Evolutionary conservation across 2,888 invertebrate genomes (phyloP), one percentile per base, ranked within the genome.

Genomic region (Pristionchus arcanus): DNA sequence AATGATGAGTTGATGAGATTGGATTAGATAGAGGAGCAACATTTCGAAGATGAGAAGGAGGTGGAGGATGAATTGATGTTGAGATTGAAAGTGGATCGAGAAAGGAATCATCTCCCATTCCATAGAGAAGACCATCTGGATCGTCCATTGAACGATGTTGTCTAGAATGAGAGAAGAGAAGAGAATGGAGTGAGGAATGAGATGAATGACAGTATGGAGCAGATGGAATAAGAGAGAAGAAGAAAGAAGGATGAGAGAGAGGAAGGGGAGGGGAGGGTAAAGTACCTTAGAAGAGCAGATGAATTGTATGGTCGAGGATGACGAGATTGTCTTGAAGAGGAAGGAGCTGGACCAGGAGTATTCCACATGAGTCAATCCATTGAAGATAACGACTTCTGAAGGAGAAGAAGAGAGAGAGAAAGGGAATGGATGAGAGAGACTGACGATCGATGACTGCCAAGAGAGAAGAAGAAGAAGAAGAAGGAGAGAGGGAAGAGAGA

Each of bases 81-180:
- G 92, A 92, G 15, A 92, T 91, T 11, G 63, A 83, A 15, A 89
- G 83, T 28, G 89, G 90, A 53, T 66, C 68, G n/a, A 83, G 37
- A 63, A 81, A 42, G 66, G 87, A 59, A 83, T 16, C 85, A 84
- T 85, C 77, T 68, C 87, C 86, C 37, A 89, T 13, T 28, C 89
- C 89, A 68, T 85, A 63, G 4, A 84, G 21, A 42, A 84, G 21
- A 42, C 63, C 84, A 42, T 89, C 85, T 5, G 37, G 81, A 49
- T 89, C 93, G 89, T 94, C 94, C 92, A 94, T 92, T 16, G 94
- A 94, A 25, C 93, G 93, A 90, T 94, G 94, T 89, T 94, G 94
- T 90, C 94, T 94, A n/a, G n/a, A 34, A 34, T 28, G 16, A 55
- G 55, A 77, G 25, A 77, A 55, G 55, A 68, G 42, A 59, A 59